These are phyloP conservation scores for Myotis lucifugus DNA, from an alignment of 2,113 vertebrate genomes.

Conservation along the genomic window DNA sequence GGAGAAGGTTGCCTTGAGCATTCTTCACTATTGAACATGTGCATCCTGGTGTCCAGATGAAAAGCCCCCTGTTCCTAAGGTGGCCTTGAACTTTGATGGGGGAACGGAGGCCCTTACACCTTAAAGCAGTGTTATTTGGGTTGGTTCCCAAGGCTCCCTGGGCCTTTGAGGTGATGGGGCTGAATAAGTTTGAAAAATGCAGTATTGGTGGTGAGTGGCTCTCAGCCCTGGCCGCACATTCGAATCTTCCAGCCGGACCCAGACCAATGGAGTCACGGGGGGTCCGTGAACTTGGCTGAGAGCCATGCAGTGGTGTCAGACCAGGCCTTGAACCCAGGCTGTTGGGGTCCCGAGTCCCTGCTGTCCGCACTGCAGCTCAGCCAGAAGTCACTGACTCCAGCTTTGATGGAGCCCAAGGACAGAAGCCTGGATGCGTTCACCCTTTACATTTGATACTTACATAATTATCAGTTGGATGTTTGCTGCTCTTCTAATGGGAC, in stretches of 20 bases:
- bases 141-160: background rate
- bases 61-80: background rate
- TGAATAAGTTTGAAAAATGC: background rate
- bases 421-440: background rate
- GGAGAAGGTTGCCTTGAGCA: background rate
- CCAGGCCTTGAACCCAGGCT: background rate
- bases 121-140: background rate
- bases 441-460: fast-evolving
- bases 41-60: background rate
- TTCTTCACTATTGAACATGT: background rate
- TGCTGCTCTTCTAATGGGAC: background rate
- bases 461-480: fast-evolving
- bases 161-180: background rate
- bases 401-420: background rate
- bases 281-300: background rate
- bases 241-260: background rate
- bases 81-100: background rate
- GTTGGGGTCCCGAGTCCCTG: background rate
- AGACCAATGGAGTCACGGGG: background rate
- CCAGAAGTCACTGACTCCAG: background rate
- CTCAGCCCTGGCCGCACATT: background rate
- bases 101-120: background rate
- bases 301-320: background rate
- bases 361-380: background rate
- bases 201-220: fast-evolving